phyloP scores from a whole-genome alignment of 2,888 invertebrate species.

The Athalia rosae region DNA sequence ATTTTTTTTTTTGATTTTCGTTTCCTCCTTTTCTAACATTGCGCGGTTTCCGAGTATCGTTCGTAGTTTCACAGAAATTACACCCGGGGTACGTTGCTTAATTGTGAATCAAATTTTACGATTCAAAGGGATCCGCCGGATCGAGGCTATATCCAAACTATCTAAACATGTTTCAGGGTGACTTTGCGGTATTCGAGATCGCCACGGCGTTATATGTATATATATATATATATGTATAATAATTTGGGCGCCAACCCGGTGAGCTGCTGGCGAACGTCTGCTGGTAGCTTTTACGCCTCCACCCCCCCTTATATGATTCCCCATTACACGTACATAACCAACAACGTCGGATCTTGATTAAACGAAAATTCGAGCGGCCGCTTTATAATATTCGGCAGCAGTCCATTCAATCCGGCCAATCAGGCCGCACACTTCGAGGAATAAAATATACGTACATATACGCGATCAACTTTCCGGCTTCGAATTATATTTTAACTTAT shows the following conservation, averaged over 20 bases:
- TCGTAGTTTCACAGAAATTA: no score
- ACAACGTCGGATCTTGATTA: conserved; percentile 21
- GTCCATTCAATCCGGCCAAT: background rate
- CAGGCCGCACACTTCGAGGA: background rate
- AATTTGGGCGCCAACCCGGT: conserved; percentile 4
- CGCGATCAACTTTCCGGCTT: no score
- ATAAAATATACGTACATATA: no score
- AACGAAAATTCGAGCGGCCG: conserved; percentile 11
- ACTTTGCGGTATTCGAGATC: conserved; percentile 13
- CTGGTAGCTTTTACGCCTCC: background rate
- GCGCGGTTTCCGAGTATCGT: no score
- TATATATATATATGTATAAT: no score
- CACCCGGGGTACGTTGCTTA: background rate
- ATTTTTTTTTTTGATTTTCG: no score
- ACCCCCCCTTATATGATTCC: background rate
- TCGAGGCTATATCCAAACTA: background rate
- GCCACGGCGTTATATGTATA: background rate
- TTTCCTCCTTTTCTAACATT: no score
- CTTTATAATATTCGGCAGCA: no score
- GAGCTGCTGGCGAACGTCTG: background rate
- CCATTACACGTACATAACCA: background rate
- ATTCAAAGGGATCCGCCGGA: conserved; percentile 6
- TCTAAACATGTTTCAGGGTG: conserved; percentile 24
- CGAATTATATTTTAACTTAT: no score
- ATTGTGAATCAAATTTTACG: conserved; percentile 18